phyloP scores from a whole-genome alignment of 2,888 invertebrate species.

The Trachelus tabidus region DNA sequence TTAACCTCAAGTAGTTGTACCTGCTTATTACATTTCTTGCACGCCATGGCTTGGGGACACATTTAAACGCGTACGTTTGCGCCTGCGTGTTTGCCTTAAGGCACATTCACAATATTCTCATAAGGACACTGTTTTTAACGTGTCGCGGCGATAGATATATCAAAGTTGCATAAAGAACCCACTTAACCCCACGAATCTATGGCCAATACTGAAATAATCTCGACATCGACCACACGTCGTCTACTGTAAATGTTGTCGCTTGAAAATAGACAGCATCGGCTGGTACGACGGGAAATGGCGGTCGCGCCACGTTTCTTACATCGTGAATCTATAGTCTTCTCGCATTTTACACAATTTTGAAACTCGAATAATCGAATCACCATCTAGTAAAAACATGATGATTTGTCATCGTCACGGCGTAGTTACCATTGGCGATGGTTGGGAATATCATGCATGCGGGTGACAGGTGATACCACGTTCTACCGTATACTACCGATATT shows the following conservation, averaged over 20 bases:
- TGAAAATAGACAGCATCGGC: neutral
- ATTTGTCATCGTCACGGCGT: neutral
- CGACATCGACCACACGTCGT: neutral
- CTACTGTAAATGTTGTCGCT: neutral
- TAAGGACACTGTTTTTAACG: neutral
- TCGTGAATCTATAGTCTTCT: neutral
- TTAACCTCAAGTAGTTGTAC: slow-evolving; percentile 46
- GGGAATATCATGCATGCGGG: neutral
- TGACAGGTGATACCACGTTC: neutral
- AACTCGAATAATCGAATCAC: neutral
- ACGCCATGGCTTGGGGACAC: neutral
- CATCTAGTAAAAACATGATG: neutral
- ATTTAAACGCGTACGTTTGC: neutral
- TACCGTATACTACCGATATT: neutral
- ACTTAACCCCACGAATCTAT: neutral
- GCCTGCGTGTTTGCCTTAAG: neutral
- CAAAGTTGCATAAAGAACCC: neutral
- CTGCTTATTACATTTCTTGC: slow-evolving; percentile 44
- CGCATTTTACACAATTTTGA: neutral
- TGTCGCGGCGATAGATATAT: neutral
- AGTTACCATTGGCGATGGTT: neutral
- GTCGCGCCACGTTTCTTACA: neutral
- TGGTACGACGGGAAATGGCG: neutral
- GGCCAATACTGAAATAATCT: neutral
- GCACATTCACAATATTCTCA: neutral